Evolutionary conservation across 2,113 vertebrate genomes (phyloP).

Genomic region (Pterocles burchelli): DNA sequence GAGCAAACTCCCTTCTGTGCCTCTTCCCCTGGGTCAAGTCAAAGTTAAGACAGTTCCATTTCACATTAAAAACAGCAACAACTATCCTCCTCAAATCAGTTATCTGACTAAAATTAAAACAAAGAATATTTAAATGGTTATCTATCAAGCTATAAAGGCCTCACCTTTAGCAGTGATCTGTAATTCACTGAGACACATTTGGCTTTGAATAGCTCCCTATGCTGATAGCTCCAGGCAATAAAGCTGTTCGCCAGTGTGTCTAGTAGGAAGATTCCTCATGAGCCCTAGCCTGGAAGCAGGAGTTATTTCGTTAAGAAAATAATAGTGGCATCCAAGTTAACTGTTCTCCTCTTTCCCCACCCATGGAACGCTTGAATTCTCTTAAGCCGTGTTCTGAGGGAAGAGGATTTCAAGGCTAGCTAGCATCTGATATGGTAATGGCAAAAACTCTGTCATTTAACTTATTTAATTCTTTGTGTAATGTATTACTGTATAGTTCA

Average conservation of each 20-base stretch:
- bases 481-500: slow-evolving; percentile 27
- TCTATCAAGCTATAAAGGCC: neutral
- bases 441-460: neutral
- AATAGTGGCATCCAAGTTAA: neutral
- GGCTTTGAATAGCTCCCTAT: neutral
- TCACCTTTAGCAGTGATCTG: neutral
- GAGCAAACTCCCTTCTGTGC: neutral
- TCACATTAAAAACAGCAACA: accelerated
- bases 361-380: neutral
- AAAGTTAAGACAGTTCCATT: neutral
- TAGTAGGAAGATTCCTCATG: neutral
- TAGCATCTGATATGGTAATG: slow-evolving; percentile 3
- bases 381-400: neutral
- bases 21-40: neutral
- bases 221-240: neutral
- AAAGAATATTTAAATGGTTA: neutral
- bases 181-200: neutral
- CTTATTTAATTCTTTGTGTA: slow-evolving; percentile 13
- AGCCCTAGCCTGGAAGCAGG: neutral
- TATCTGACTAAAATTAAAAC: neutral
- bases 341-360: neutral
- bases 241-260: neutral
- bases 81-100: neutral
- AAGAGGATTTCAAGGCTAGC: neutral
- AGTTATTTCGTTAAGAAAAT: neutral